A percentile compares a stretch with the other conserved stretches of the same genome.
Conservation (phyloP, 2,797 vertebrate species). For the Cyclopterus lumpus region DNA sequence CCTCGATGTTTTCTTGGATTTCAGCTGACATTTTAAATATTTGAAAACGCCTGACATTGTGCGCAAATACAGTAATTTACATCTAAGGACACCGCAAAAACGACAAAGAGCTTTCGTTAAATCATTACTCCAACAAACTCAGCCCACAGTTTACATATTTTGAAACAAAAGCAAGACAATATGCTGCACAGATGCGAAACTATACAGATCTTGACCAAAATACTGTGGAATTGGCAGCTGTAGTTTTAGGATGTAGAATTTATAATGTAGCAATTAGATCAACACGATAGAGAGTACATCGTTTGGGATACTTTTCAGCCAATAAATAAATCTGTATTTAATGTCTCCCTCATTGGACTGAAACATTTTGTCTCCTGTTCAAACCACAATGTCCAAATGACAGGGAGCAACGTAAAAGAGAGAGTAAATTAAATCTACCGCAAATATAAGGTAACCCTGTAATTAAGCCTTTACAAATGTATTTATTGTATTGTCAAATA, state of each 20-base stretch:
- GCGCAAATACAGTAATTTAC: constrained; percentile 20
- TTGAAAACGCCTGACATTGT: constrained; percentile 35
- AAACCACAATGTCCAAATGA: constrained; percentile 78
- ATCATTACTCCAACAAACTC: constrained; percentile 40
- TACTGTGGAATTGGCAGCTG: constrained; percentile 26
- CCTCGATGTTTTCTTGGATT: constrained; percentile 47
- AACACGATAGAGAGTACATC: constrained; percentile 58
- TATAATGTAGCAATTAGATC: constrained; percentile 60
- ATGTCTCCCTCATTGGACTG: constrained; percentile 79
- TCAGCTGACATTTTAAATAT: constrained; percentile 56
- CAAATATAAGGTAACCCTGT: constrained; percentile 52
- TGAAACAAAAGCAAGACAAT: constrained; percentile 45
- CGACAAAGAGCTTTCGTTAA: constrained; percentile 41
- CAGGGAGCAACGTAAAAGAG: constrained; percentile 41
- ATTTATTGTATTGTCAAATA: constrained; percentile 35
- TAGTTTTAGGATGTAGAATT: constrained; percentile 33
- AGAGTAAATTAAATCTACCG: constrained; percentile 41
- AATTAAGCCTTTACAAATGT: constrained; percentile 43
- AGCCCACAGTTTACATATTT: constrained; percentile 47
- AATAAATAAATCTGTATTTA: constrained; percentile 81
- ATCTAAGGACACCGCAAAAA: constrained; percentile 49
- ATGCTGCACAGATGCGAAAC: constrained; percentile 19
- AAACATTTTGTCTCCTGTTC: constrained; percentile 77
- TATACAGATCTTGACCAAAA: constrained; percentile 38
- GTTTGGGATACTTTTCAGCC: constrained; percentile 66